phyloP scores from a whole-genome alignment of 2,113 vertebrate species.

The Pelvicachromis taeniatus region DNA sequence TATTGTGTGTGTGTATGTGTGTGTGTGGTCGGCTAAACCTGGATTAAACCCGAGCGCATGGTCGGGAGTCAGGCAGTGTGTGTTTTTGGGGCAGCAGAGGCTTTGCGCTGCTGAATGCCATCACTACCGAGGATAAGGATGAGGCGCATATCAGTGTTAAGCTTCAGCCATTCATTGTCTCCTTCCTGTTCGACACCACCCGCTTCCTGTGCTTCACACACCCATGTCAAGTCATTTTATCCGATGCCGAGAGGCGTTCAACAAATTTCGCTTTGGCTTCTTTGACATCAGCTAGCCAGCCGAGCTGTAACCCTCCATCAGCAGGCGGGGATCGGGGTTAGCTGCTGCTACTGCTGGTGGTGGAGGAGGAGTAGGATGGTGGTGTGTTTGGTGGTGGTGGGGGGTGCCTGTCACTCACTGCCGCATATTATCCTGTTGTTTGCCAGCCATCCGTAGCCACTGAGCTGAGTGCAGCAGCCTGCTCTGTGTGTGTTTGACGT shows the following conservation, averaged over 20 bases:
- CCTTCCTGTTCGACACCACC: slow-evolving; percentile 6
- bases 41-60: slow-evolving; percentile 45
- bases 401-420: slow-evolving; percentile 45
- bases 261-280: neutral
- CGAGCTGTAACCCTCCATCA: neutral
- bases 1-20: neutral
- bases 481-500: neutral
- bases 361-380: neutral
- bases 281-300: neutral
- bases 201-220: neutral
- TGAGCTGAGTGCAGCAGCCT: slow-evolving; percentile 13
- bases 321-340: neutral
- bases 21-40: slow-evolving; percentile 13
- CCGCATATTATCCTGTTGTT: slow-evolving; percentile 50
- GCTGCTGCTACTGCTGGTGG: neutral
- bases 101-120: slow-evolving; percentile 33
- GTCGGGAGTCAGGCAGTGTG: neutral
- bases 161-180: slow-evolving; percentile 54
- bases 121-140: neutral
- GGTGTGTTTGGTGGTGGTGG: neutral
- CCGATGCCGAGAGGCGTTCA: neutral
- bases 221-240: neutral
- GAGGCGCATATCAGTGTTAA: neutral
- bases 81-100: slow-evolving; percentile 7
- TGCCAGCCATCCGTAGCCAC: slow-evolving; percentile 7